Evolutionary conservation across 1,140 invertebrate genomes (phyloP).

Genomic region (Drosophila sturtevanti): DNA sequence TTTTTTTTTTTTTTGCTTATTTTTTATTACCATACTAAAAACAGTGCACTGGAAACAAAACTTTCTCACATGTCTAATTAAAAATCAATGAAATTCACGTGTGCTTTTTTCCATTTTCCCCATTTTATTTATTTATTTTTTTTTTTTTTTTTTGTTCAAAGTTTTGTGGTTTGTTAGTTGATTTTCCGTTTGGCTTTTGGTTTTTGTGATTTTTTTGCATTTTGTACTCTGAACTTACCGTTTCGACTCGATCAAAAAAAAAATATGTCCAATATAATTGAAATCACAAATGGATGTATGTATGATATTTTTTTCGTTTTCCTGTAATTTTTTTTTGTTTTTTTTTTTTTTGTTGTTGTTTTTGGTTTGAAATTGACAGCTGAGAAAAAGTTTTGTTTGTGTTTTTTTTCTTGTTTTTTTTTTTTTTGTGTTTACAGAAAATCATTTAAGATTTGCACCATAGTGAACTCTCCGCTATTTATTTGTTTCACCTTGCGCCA

Average conservation of each 20-base stretch:
- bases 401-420: conserved; percentile 3
- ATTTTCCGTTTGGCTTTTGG: too few relatives aligned
- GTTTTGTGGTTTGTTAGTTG: too few relatives aligned
- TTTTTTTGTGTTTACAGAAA: conserved; percentile 12
- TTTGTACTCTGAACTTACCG: conserved; percentile 3
- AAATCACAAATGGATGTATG: conserved; percentile 8
- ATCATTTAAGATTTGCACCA: conserved; percentile 43
- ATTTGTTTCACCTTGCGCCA: conserved; percentile 69
- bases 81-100: conserved; percentile 5
- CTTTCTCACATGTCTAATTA: conserved; percentile 61
- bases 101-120: conserved; percentile 2
- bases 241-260: not conserved
- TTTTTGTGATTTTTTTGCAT: not conserved
- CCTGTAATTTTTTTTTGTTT: not conserved
- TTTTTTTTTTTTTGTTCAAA: not conserved
- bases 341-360: conserved; percentile 14
- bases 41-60: conserved; percentile 70
- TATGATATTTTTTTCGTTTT: conserved; percentile 7
- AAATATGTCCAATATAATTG: not conserved
- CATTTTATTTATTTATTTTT: not conserved
- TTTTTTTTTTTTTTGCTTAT: conserved; percentile 54
- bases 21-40: conserved; percentile 73
- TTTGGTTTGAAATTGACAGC: not conserved
- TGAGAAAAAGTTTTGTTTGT: not conserved
- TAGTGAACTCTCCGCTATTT: conserved; percentile 30